Percentiles rank a stretch among this genome's conserved stretches.
Conservation (phyloP, 2,113 vertebrate genomes). For the Colistium nudipinnis region DNA sequence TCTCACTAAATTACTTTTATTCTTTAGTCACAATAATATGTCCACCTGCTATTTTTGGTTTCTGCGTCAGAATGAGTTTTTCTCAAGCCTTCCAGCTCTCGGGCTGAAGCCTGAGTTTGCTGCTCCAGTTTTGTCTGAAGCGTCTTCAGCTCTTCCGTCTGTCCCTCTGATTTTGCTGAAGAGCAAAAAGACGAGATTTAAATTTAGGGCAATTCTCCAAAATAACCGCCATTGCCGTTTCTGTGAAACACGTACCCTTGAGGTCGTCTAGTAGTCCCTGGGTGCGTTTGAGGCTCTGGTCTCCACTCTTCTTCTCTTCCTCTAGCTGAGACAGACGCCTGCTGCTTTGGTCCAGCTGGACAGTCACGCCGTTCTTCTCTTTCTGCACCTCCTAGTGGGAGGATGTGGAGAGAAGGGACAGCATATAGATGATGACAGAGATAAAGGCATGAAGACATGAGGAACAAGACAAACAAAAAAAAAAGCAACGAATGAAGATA, state of each 20-base stretch:
- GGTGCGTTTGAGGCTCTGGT: constrained; percentile 82
- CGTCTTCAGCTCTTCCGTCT: constrained; percentile 81
- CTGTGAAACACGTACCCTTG: constrained; percentile 76
- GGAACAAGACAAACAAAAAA: neutral
- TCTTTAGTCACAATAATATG: neutral
- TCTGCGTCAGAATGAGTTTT: constrained; percentile 82
- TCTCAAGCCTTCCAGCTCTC: constrained; percentile 82
- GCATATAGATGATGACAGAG: neutral
- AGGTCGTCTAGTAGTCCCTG: constrained; percentile 85
- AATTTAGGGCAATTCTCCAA: neutral
- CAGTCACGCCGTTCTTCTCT: constrained; percentile 78
- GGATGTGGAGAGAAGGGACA: neutral
- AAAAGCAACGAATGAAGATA: neutral
- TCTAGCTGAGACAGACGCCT: constrained; percentile 81
- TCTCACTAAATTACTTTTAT: neutral
- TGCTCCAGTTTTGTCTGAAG: constrained; percentile 83
- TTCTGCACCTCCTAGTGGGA: constrained; percentile 83
- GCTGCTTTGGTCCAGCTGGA: constrained; percentile 82
- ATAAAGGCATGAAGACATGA: neutral
- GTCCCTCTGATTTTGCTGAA: constrained; percentile 83
- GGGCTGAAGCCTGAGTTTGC: constrained; percentile 75
- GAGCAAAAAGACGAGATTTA: neutral
- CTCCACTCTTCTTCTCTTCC: constrained; percentile 82
- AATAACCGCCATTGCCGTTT: neutral
- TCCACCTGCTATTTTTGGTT: constrained; percentile 78